Evolutionary conservation across 2,888 invertebrate species (phyloP), one percentile per base, ranked within the genome.

Genomic region (Hirtodrosophila duncani): DNA sequence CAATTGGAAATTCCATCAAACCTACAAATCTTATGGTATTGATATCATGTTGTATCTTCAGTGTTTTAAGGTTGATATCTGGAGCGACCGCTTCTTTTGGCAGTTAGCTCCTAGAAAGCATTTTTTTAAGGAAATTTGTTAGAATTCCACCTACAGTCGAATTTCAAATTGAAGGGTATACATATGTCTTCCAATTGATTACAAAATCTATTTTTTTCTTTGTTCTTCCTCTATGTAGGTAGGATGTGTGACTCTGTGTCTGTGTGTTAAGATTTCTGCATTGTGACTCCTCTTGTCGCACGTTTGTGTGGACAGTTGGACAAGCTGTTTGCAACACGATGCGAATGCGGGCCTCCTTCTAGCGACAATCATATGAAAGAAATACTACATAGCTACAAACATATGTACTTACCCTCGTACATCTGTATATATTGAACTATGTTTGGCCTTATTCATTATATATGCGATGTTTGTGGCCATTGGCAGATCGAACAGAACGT

Each of bases 301-400:
- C 67, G 63, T 63, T 71, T 74, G 81, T 67, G 70, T 77, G 66
- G 72, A 70, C 71, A 75, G 63, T 78, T 75, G 49, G 59, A 81
- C 82, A 75, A 83, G 83, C 82, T 83, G 82, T 77, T 69, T 81
- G 77, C 83, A 83, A 83, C 81, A 82, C 83, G 81, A 81, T 77
- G 74, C 74, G 67, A 80, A 81, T 77, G 74, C 74, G 67, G 67
- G 72, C 38, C 63, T n/a, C n/a, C n/a, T n/a, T n/a, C n/a, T 61
- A 80, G 74, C 63, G 34, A 60, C 68, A 62, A 69, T 74, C 68
- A 77, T 55, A 77, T 29, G 44, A 49, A 45, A 27, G 39, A 53
- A 59, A 37, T 14, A 18, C 36, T 34, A 42, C 45, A 39, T 18
- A 27, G n/a, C 51, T 29, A 16, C 20, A 20, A 10, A 21, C 5